Evolutionary conservation across 2,113 vertebrate genomes (phyloP).

Genomic region (Corythornis cristatus): DNA sequence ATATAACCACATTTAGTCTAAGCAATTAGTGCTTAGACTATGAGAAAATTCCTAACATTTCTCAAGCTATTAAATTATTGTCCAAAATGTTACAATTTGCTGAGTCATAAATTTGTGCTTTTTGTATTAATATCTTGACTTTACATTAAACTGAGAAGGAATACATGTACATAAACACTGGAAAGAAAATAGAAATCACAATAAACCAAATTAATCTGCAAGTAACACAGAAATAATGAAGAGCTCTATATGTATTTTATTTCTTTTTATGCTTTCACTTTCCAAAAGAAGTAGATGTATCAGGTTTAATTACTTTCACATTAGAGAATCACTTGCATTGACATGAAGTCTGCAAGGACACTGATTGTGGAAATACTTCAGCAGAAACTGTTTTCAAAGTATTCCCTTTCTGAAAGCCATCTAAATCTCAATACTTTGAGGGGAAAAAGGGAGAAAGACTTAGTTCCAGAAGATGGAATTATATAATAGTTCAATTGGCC

Average conservation of each 20-base stretch:
- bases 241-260: background rate
- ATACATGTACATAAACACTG: background rate
- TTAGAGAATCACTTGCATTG: background rate
- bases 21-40: too few relatives aligned
- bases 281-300: background rate
- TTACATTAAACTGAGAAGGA: background rate
- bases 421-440: background rate
- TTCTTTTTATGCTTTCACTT: background rate
- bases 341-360: background rate
- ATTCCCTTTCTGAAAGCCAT: background rate
- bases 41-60: background rate
- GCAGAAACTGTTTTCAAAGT: background rate
- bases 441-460: background rate
- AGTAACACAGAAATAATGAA: background rate
- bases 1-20: background rate
- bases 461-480: background rate
- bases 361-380: background rate
- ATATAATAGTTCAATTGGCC: background rate
- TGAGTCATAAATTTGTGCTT: background rate
- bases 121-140: background rate
- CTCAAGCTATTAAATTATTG: background rate
- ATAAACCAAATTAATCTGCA: background rate
- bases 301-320: background rate
- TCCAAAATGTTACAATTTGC: background rate
- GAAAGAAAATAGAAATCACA: background rate